These are phyloP conservation scores for Anoplophora glabripennis DNA, from an alignment of 1,140 invertebrate genomes.

Conservation along the genomic window DNA sequence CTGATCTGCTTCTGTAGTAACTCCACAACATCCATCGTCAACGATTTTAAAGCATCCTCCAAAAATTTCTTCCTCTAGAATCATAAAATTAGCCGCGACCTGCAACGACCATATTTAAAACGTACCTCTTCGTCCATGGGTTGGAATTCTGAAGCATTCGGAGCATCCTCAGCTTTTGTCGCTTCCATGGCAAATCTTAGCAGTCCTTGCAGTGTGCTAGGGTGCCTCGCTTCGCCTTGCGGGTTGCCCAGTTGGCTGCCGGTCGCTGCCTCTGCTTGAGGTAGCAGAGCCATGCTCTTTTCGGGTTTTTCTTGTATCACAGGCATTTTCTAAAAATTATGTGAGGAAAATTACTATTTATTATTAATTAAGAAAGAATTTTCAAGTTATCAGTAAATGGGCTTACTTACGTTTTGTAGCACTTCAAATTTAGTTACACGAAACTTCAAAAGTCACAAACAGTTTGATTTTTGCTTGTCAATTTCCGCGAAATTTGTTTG, in stretches of 20 bases:
- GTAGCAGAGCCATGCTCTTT: conserved; percentile 4
- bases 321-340: too few species aligned
- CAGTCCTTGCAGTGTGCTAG: conserved; percentile 54
- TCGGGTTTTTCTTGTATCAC: not conserved
- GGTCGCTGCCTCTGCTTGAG: not conserved
- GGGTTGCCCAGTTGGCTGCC: not conserved
- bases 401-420: too few species aligned
- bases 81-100: not conserved
- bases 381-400: too few species aligned
- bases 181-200: conserved; percentile 65
- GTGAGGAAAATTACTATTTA: too few species aligned
- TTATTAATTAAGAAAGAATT: too few species aligned
- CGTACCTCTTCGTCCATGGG: conserved; percentile 62
- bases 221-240: conserved; percentile 34
- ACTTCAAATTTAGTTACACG: too few species aligned
- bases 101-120: not conserved
- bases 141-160: conserved; percentile 48
- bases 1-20: conserved; percentile 61
- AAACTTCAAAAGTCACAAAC: too few species aligned
- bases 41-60: conserved; percentile 62
- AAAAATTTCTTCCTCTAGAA: conserved; percentile 67
- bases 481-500: too few species aligned
- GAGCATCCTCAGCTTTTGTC: conserved; percentile 56
- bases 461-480: too few species aligned
- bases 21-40: conserved; percentile 65